Evolutionary conservation across 2,797 vertebrate genomes (phyloP).

Genomic region (Chloroceryle inda): DNA sequence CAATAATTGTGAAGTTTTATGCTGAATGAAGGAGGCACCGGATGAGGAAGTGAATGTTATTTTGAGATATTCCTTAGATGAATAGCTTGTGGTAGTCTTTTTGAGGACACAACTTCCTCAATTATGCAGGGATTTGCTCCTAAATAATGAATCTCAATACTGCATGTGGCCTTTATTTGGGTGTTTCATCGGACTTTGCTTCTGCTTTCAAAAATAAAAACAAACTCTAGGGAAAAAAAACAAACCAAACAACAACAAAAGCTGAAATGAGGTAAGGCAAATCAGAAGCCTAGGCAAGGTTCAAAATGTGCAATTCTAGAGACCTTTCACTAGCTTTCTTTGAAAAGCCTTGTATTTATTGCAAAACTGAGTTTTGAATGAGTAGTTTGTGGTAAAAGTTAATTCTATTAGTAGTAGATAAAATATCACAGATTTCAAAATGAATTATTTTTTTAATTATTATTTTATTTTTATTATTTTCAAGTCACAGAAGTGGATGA

Average conservation of each 20-base stretch:
- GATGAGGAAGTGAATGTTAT: not conserved
- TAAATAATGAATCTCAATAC: not conserved
- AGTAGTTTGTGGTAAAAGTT: not conserved
- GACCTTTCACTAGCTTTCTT: not conserved
- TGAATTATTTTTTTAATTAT: not conserved
- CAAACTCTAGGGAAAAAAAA: not conserved
- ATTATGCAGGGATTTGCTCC: not conserved
- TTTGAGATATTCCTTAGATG: fast-evolving
- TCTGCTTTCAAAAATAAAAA: not conserved
- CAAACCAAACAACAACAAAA: not conserved
- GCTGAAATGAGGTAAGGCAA: not conserved
- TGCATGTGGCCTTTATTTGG: not conserved
- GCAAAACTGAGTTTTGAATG: not conserved
- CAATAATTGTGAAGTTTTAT: not conserved
- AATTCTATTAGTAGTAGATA: not conserved
- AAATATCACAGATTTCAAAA: not conserved
- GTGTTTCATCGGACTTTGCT: not conserved
- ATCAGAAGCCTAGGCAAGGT: not conserved
- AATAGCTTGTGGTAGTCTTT: not conserved
- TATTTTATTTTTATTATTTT: not conserved
- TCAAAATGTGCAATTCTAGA: not conserved
- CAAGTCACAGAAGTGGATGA: not conserved
- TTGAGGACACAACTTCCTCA: not conserved
- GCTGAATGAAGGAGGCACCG: not conserved
- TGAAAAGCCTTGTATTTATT: not conserved